Percentiles rank a stretch among this genome's conserved stretches.
phyloP scores from a whole-genome alignment of 2,113 vertebrate species.

The Emydura subglobosa region DNA sequence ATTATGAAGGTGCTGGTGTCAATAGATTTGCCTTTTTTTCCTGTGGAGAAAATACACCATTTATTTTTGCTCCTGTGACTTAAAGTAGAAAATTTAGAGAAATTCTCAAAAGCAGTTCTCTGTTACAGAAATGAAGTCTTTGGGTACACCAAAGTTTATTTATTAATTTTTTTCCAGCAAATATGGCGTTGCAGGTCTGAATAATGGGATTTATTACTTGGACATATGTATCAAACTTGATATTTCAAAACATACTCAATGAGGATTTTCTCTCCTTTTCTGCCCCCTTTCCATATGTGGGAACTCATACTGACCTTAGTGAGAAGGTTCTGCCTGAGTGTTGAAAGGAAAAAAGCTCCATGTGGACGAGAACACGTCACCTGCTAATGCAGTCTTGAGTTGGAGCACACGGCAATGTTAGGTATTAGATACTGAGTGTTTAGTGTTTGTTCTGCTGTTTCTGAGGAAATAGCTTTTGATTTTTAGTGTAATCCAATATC shows the following conservation, averaged over 20 bases:
- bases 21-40: not conserved
- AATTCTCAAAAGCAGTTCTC: not conserved
- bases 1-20: not conserved
- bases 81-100: not conserved
- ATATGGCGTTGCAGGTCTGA: not conserved
- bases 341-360: not conserved
- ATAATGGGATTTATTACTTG: not conserved
- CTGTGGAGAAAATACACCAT: not conserved
- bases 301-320: not conserved
- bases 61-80: not conserved
- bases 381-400: not conserved
- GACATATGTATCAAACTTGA: not conserved
- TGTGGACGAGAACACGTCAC: not conserved
- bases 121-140: not conserved
- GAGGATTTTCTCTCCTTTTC: not conserved
- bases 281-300: not conserved
- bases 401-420: not conserved
- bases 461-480: not conserved
- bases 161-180: not conserved
- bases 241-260: not conserved
- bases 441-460: not conserved
- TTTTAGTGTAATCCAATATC: not conserved
- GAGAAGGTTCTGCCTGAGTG: not conserved
- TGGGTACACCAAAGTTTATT: not conserved
- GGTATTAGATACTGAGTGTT: not conserved